Evolutionary conservation across 30 jellyfish, hydroid and myxozoan species (phyloP).

Genomic region (Catostylus mosaicus): DNA sequence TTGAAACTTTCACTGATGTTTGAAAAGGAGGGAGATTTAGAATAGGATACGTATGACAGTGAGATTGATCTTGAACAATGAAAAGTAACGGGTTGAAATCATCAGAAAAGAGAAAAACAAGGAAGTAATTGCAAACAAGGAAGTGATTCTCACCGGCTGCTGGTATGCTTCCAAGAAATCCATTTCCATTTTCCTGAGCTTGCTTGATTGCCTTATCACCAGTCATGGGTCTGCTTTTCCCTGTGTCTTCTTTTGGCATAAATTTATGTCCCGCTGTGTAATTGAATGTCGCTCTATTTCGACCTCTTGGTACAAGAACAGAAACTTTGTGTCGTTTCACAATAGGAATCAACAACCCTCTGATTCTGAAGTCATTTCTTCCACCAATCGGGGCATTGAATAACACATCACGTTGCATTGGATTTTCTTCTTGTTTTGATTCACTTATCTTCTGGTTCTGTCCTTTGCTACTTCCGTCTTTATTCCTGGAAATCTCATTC

Average conservation of each 20-base stretch:
- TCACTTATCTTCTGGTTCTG: background rate
- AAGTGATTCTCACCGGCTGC: conserved; percentile 18
- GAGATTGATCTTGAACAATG: no score
- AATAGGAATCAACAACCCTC: conserved; percentile 24
- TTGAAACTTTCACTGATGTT: no score
- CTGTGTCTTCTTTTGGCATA: conserved; percentile 55
- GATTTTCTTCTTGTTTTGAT: background rate
- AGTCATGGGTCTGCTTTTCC: conserved; percentile 28
- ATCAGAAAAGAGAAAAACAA: no score
- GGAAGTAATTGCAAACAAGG: background rate
- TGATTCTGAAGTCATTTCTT: background rate
- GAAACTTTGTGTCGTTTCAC: conserved; percentile 43
- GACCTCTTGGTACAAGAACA: conserved; percentile 68
- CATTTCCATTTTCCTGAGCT: conserved; percentile 47
- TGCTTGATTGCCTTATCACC: conserved; percentile 48
- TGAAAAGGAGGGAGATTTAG: no score
- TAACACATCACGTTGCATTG: conserved; percentile 30
- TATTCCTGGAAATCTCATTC: background rate
- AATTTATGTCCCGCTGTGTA: conserved; percentile 56
- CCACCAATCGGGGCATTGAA: conserved; percentile 19
- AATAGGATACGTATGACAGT: no score
- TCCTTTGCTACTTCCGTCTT: background rate
- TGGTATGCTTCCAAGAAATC: conserved; percentile 18
- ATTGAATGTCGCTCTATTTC: conserved; percentile 49
- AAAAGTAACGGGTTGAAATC: no score